These are phyloP conservation scores for Patiria pectinifera DNA, from an alignment of 53 echinoderm and acorn worm genomes.

Conservation along the genomic window DNA sequence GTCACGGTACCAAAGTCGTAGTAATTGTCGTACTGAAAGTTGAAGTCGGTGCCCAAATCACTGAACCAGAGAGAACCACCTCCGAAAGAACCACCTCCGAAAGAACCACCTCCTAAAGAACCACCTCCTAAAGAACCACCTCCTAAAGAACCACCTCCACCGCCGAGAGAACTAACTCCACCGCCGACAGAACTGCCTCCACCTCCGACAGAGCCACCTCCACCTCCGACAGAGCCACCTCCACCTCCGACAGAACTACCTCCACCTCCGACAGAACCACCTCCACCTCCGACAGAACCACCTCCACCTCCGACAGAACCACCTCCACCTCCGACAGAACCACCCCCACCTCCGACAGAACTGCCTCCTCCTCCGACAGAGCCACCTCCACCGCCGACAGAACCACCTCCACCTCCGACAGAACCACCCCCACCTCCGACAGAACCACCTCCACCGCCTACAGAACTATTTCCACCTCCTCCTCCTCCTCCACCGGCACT, in stretches of 20 bases:
- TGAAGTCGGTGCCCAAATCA: constrained; percentile 32
- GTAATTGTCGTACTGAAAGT: constrained; percentile 81
- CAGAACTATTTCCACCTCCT: not conserved
- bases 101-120: too few species aligned
- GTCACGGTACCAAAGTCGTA: constrained; percentile 74
- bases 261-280: too few species aligned
- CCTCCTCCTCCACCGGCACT: constrained; percentile 41
- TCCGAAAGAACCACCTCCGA: too few species aligned
- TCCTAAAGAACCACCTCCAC: too few species aligned
- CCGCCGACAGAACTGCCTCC: too few species aligned
- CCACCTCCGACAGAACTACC: too few species aligned
- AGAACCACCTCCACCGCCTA: not conserved
- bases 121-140: too few species aligned
- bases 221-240: too few species aligned
- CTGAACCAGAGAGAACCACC: not conserved
- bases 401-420: constrained; percentile 43
- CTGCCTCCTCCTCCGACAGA: constrained; percentile 27
- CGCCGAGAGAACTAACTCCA: too few species aligned
- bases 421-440: constrained; percentile 17
- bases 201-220: too few species aligned
- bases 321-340: not conserved
- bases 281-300: too few species aligned
- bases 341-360: constrained; percentile 38
- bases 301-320: too few species aligned
- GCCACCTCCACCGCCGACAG: not conserved